A percentile compares a stretch with the other conserved stretches of the same genome.
Conservation (phyloP, 2,888 invertebrate species). For the Acronicta leporina region DNA sequence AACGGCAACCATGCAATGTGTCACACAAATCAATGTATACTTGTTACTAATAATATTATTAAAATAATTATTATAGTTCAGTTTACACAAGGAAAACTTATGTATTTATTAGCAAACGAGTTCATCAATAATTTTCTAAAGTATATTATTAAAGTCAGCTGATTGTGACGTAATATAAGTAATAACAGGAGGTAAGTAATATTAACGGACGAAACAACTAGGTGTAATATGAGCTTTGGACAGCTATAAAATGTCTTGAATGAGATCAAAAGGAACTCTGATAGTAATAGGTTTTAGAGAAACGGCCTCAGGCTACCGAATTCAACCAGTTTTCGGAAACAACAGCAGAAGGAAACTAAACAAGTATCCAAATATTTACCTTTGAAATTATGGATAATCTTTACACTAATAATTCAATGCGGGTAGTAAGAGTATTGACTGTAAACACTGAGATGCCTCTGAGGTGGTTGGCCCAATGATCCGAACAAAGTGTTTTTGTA, state of each 20-base stretch:
- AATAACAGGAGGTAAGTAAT: constrained; percentile 11
- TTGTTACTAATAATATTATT: constrained; percentile 9
- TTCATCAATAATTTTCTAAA: constrained; percentile 24
- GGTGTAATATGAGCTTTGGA: not conserved
- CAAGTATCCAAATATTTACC: not conserved
- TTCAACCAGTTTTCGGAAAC: too few species aligned
- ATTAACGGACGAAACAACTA: constrained; percentile 8
- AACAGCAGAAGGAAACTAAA: not conserved
- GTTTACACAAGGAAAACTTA: constrained; percentile 29
- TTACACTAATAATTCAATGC: not conserved
- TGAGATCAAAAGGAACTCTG: too few species aligned
- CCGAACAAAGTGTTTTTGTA: not conserved
- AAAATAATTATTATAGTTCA: constrained; percentile 19
- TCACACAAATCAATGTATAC: constrained; percentile 20
- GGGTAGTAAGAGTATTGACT: not conserved
- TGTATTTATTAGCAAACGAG: constrained; percentile 12
- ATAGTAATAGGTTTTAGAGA: too few species aligned
- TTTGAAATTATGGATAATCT: not conserved
- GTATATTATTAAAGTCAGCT: constrained; percentile 27
- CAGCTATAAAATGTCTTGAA: too few species aligned
- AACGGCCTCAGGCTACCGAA: too few species aligned
- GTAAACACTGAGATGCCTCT: not conserved
- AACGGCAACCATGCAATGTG: constrained; percentile 38
- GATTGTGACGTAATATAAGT: constrained; percentile 20
- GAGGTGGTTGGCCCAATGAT: not conserved